phyloP scores from a whole-genome alignment of 1,140 invertebrate genomes.

The Drosophila funebris region DNA sequence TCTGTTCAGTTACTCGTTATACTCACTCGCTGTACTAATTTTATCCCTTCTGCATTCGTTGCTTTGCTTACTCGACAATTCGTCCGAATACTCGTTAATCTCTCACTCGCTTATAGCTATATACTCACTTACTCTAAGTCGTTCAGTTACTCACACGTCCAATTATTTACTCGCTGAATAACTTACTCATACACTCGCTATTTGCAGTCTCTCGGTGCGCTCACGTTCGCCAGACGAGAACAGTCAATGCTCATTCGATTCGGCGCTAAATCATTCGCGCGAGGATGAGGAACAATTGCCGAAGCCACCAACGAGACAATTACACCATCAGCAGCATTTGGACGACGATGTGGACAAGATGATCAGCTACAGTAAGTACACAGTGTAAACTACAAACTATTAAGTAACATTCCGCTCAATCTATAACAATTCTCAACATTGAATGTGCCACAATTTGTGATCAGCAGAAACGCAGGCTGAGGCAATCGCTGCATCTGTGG shows the following conservation, averaged over 20 bases:
- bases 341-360: conserved; percentile 61
- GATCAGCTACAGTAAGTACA: conserved; percentile 69
- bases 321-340: conserved; percentile 30
- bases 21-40: neutral
- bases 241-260: conserved; percentile 92
- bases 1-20: neutral
- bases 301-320: conserved; percentile 26
- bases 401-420: conserved; percentile 16
- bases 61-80: neutral
- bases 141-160: neutral
- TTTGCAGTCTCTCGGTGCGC: conserved; percentile 85
- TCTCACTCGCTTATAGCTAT: neutral
- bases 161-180: neutral
- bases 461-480: conserved; percentile 17
- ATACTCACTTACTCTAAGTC: neutral
- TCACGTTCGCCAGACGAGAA: conserved; percentile 88
- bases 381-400: neutral
- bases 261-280: conserved; percentile 91
- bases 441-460: conserved; percentile 10
- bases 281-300: conserved; percentile 88
- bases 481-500: conserved; percentile 3
- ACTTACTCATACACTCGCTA: neutral
- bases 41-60: neutral
- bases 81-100: neutral
- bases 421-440: conserved; percentile 7